Base-by-base conservation (phyloP, 2,888 invertebrate genomes). In the Idaea aversata region DNA sequence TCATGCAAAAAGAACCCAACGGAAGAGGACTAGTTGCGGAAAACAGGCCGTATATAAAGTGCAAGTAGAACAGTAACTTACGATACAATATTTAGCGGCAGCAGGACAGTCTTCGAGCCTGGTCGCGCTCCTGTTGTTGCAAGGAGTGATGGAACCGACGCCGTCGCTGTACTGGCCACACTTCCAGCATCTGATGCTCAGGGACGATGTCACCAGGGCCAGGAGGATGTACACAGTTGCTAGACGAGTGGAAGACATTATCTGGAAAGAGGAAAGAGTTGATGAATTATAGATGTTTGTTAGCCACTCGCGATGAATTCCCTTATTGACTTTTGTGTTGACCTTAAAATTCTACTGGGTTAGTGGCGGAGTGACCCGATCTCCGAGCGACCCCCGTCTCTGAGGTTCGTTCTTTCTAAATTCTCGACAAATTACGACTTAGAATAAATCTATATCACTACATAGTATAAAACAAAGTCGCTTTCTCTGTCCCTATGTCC, bases 161-260 rank as follows among this genome's bases (percentile, higher is more conserved):
- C 97, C 97, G 79, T 97, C 97, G 80, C 96, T 97, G 91, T 97
- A 97, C 88, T 96, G 95, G 61, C 97, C 97, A 77, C 97, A 97
- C 88, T 96, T 95, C 93, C 95, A 96, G 88, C 97, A 97, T 83
- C 94, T 94, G 75, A 94, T 88, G 65, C 83, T 86, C 15, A 78
- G 73, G 3, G 80, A 72, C 0, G 79, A 74, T 0, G 81, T 84
- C 5, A 75, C 79, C 34, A 90, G 70, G 15, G 79, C 70, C 61
- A 90, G 70, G 57, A 88, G 67, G 59, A 85, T 66, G 25, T 74
- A 74, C 4, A 81, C 73, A 3, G 81, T 78, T 5, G 77, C 78
- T 36, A 86, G 64, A 7, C 80, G 77, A 4, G 76, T 73, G 63
- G 68, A 81, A 69, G 78, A 70, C 87, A 86, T 87, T 64, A 10